Conservation (phyloP, 92 coral and sea anemone genomes). For the Zoanthus sociatus region DNA sequence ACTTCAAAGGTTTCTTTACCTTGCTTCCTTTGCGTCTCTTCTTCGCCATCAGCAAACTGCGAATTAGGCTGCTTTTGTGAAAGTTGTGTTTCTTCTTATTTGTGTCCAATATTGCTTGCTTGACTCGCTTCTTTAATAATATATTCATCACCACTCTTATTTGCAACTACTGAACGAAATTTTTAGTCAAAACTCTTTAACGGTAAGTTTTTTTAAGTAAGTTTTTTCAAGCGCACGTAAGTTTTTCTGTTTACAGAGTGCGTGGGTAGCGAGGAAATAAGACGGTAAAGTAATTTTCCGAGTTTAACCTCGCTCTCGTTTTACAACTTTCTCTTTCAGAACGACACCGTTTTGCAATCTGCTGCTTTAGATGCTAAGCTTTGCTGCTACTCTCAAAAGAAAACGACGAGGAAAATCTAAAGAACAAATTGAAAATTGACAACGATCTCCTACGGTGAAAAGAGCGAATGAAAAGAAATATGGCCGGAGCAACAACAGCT, state of each 20-base stretch:
- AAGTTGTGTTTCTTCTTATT: constrained; percentile 44
- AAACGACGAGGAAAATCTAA: constrained; percentile 35
- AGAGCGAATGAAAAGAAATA: constrained; percentile 54
- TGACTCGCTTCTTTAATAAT: not conserved
- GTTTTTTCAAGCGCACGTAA: constrained; percentile 20
- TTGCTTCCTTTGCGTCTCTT: constrained; percentile 37
- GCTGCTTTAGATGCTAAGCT: constrained; percentile 48
- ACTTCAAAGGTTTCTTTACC: constrained; percentile 37
- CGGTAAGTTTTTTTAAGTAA: constrained; percentile 33
- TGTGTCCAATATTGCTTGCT: constrained; percentile 38
- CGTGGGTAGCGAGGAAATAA: constrained; percentile 44
- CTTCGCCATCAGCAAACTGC: constrained; percentile 53
- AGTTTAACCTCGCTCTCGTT: constrained; percentile 36
- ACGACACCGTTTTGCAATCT: constrained; percentile 27
- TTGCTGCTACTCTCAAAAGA: constrained; percentile 11
- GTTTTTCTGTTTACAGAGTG: constrained; percentile 41
- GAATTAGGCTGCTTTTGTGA: constrained; percentile 45
- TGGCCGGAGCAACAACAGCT: constrained; percentile 99
- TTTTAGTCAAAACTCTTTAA: constrained; percentile 1
- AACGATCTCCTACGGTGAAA: constrained; percentile 39
- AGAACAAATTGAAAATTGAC: constrained; percentile 36
- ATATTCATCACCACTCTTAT: constrained; percentile 15
- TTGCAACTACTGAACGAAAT: constrained; percentile 21
- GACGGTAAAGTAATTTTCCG: constrained; percentile 26
- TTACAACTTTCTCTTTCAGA: constrained; percentile 28